Base-by-base conservation (phyloP, 2,888 invertebrate species). In the Calameuta filiformis region DNA sequence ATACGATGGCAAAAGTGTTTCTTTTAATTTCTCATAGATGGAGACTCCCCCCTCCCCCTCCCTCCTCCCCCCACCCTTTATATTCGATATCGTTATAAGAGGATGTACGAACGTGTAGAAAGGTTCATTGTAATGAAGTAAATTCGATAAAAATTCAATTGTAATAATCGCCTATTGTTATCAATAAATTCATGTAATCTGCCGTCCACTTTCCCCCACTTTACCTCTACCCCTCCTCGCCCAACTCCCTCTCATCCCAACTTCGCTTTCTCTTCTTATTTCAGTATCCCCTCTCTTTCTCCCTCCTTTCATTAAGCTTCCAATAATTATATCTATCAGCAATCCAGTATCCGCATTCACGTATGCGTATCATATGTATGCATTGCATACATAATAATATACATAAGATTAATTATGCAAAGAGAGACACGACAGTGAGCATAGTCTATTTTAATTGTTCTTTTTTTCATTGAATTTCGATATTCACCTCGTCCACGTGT, bases 51-150 rank as follows among this genome's bases (percentile, higher is more conserved):
- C 77, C 81, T 83, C 77, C 79, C 35, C 23, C 23, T 75, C 77
- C 81, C 84, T 82, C 77, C 33, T 77, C 35, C 34, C 75, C 78
- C 81, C 84, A 82, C 77, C 33, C 78, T 83, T 81, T 84, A 83
- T 83, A 87, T 87, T 86, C 85, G 85, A 86, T 85, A 85, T 78
- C 81, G 30, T 88, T 89, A 84, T 86, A 85, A 89, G 88, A 89
- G 89, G 88, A 90, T 90, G 88, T 91, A 91, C 88, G 91, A 91
- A 91, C 89, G 90, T 90, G 89, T 91, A 91, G 91, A 91, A 91
- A 91, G 90, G 89, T 90, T 89, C 87, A 87, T 89, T 87, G 84
- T 88, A 89, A 89, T 87, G 87, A 89, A 89, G 89, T 89, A 89
- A 90, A 91, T 90, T 90, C 87, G 89, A 90, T 90, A 89, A 88